Evolutionary conservation across 2,888 invertebrate genomes (phyloP).

Genomic region (Tipula vernalis): DNA sequence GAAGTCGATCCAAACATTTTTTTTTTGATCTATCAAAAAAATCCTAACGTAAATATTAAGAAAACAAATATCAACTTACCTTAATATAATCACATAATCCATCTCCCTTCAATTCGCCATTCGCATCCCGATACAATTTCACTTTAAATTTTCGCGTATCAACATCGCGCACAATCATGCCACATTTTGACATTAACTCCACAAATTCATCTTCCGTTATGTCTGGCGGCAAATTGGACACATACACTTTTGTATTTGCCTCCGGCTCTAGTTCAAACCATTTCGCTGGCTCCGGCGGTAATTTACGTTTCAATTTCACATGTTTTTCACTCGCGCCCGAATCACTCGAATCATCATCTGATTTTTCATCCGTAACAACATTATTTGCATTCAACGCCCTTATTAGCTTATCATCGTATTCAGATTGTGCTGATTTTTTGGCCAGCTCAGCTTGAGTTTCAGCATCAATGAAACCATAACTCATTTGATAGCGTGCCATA

Average conservation of each 20-base stretch:
- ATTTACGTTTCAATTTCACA: slow-evolving; percentile 37
- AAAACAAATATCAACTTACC: slow-evolving; percentile 36
- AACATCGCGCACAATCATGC: slow-evolving; percentile 81
- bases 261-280: slow-evolving; percentile 91
- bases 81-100: slow-evolving; percentile 92
- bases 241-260: slow-evolving; percentile 91
- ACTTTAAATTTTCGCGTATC: slow-evolving; percentile 70
- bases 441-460: background rate
- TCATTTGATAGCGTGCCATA: slow-evolving; percentile 91
- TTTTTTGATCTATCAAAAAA: too few relatives aligned
- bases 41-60: too few relatives aligned
- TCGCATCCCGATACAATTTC: slow-evolving; percentile 77
- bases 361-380: slow-evolving; percentile 11
- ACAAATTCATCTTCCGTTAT: slow-evolving; percentile 81
- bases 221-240: slow-evolving; percentile 79
- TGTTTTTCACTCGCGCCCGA: slow-evolving; percentile 5
- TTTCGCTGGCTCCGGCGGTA: slow-evolving; percentile 40
- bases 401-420: slow-evolving; percentile 12
- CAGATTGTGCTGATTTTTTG: background rate
- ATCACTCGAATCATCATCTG: background rate
- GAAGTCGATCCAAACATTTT: too few relatives aligned
- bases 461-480: slow-evolving; percentile 72
- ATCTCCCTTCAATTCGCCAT: slow-evolving; percentile 85
- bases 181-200: slow-evolving; percentile 92
- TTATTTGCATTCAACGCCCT: slow-evolving; percentile 12